A percentile compares a stretch with the other conserved stretches of the same genome.
phyloP scores from a whole-genome alignment of 2,797 vertebrate species.

The Lepus townsendii region DNA sequence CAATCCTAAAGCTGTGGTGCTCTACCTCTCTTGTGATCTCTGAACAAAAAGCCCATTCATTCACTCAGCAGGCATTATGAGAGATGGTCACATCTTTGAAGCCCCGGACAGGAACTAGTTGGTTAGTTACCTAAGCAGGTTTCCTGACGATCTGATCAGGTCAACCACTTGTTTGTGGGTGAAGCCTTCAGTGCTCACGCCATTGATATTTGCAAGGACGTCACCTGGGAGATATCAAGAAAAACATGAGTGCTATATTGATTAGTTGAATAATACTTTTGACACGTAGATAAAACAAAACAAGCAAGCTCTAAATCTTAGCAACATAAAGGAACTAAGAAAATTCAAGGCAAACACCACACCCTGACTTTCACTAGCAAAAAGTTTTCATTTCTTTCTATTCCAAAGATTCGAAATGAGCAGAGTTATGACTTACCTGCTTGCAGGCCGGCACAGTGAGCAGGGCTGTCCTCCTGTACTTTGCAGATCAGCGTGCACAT shows the following conservation, averaged over 20 bases:
- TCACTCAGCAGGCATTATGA: not conserved
- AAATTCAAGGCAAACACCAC: slow-evolving; percentile 13
- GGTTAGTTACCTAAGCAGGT: slow-evolving; percentile 92
- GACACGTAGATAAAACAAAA: not conserved
- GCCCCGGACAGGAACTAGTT: not conserved
- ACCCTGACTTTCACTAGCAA: not conserved
- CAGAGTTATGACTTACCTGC: slow-evolving; percentile 90
- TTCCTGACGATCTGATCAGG: slow-evolving; percentile 94
- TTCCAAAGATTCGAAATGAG: not conserved
- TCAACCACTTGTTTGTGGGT: slow-evolving; percentile 93
- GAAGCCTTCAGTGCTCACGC: slow-evolving; percentile 91
- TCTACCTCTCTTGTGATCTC: not conserved
- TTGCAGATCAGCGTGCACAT: slow-evolving; percentile 93
- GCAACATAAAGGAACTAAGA: slow-evolving; percentile 2
- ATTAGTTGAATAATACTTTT: slow-evolving; percentile 48
- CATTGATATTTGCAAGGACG: slow-evolving; percentile 94
- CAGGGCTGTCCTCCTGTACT: slow-evolving; percentile 93
- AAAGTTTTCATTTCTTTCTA: slow-evolving; percentile 14
- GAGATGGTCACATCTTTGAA: not conserved
- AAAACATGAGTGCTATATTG: not conserved
- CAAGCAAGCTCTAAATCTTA: not conserved
- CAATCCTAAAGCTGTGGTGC: not conserved
- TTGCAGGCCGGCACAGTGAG: slow-evolving; percentile 93
- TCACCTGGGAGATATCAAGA: slow-evolving; percentile 90
- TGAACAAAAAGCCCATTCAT: slow-evolving; percentile 69